phyloP scores from a whole-genome alignment of 2,113 vertebrate species.

The pig (Sus scrofa) region T2T-Sscrofa CM000822.6:23654501-23655000 shows the following conservation, averaged over 20 bases:
- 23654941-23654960: no score
- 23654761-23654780: background rate
- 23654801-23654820: background rate
- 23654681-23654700: background rate
- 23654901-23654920: no score
- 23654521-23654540: background rate
- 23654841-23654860: background rate
- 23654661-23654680: no score
- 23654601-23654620: background rate
- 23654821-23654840: background rate
- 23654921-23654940: no score
- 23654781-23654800: background rate
- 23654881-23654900: background rate
- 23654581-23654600: background rate
- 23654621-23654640: background rate
- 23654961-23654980: no score
- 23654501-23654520: background rate
- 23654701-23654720: background rate
- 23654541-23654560: background rate
- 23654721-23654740: background rate
- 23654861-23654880: conserved; percentile 7
- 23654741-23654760: background rate
- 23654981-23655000: no score
- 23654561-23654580: background rate
- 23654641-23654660: background rate